A percentile compares a stretch with the other conserved stretches of the same genome.
Conservation (phyloP, 2,797 vertebrate species). For the Acanthurus tractus region DNA sequence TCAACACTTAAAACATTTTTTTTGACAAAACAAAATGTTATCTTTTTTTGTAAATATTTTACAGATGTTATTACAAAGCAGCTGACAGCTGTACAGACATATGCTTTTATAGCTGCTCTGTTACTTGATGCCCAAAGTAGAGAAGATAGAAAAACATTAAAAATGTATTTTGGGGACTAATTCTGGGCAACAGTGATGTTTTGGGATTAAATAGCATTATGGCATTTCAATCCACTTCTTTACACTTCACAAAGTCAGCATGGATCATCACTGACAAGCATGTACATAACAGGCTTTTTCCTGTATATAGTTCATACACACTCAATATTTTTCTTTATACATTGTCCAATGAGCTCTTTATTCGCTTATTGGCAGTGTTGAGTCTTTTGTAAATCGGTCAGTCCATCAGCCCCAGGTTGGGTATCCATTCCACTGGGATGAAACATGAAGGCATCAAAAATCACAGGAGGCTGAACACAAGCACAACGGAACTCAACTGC, state of each 20-base stretch:
- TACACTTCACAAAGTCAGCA: slow-evolving; percentile 30
- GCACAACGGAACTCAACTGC: slow-evolving; percentile 64
- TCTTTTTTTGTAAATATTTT: slow-evolving; percentile 10
- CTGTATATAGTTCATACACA: slow-evolving; percentile 57
- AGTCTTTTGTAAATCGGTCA: slow-evolving; percentile 62
- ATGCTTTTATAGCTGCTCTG: slow-evolving; percentile 43
- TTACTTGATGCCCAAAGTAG: slow-evolving; percentile 32
- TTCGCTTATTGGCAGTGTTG: slow-evolving; percentile 70
- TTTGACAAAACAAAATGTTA: slow-evolving; percentile 16
- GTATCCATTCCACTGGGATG: slow-evolving; percentile 81
- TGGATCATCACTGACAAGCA: slow-evolving; percentile 33
- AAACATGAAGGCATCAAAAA: slow-evolving; percentile 86
- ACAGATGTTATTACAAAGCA: slow-evolving; percentile 22
- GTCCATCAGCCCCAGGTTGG: slow-evolving; percentile 86
- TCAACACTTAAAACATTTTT: slow-evolving; percentile 9
- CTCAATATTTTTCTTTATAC: slow-evolving; percentile 45
- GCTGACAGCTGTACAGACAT: slow-evolving; percentile 35
- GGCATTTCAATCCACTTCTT: slow-evolving; percentile 39
- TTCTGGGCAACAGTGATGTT: slow-evolving; percentile 28
- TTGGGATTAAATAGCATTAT: slow-evolving; percentile 38
- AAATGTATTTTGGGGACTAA: slow-evolving; percentile 21
- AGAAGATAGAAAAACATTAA: slow-evolving; percentile 39
- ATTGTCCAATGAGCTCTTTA: slow-evolving; percentile 69
- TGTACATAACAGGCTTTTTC: slow-evolving; percentile 15
- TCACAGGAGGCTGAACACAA: slow-evolving; percentile 75